A percentile compares a stretch with the other conserved stretches of the same genome.
Evolutionary conservation across 2,797 vertebrate genomes (phyloP).

Genomic region (Paramormyrops hopkinsi): DNA sequence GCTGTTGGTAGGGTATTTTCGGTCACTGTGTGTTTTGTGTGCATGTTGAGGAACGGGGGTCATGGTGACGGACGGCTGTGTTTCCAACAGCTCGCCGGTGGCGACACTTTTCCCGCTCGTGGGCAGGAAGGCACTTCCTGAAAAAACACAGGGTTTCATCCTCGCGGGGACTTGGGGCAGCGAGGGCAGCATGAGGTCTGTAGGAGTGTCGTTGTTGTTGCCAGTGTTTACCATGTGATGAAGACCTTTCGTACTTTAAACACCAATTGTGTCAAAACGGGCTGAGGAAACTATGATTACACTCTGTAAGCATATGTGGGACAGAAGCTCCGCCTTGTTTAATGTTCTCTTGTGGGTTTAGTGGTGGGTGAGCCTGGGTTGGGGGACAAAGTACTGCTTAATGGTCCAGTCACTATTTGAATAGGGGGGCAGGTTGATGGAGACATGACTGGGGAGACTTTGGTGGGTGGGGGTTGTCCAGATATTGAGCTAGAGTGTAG

Average conservation of each 20-base stretch:
- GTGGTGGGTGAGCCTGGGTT: not conserved
- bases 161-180: not conserved
- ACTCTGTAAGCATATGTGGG: not conserved
- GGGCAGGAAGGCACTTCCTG: conserved; percentile 19
- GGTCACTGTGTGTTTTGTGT: not conserved
- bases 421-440: conserved; percentile 1
- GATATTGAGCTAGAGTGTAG: not conserved
- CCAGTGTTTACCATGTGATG: not conserved
- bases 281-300: not conserved
- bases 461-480: conserved; percentile 12
- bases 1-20: not conserved
- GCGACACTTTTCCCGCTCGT: not conserved
- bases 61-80: not conserved
- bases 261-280: not conserved
- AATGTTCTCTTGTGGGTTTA: not conserved
- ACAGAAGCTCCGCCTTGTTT: not conserved
- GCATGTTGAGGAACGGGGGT: not conserved
- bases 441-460: conserved; percentile 21
- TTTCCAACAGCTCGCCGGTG: not conserved
- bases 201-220: not conserved
- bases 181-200: not conserved
- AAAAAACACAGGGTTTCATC: not conserved
- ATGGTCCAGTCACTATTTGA: conserved; percentile 8
- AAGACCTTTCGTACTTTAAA: not conserved
- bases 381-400: not conserved